Conservation (phyloP, 1,140 invertebrate genomes). For the Caenorhabditis brenneri region DNA sequence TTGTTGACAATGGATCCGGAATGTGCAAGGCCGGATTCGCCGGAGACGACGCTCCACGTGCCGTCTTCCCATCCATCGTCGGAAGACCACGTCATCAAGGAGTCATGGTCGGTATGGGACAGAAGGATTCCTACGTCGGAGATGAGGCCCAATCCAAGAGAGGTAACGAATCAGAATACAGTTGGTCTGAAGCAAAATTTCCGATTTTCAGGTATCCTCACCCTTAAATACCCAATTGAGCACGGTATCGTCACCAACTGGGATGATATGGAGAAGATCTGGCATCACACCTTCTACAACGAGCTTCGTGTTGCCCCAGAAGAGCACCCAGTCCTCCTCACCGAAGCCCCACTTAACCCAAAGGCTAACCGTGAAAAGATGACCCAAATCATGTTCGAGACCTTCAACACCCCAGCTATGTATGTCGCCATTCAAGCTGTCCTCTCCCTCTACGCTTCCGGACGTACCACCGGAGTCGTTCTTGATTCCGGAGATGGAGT, state of each 20-base stretch:
- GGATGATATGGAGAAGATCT: slow-evolving; percentile 97
- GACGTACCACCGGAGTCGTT: slow-evolving; percentile 70
- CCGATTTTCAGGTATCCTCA: slow-evolving; percentile 77
- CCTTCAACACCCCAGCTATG: slow-evolving; percentile 75
- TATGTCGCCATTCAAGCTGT: slow-evolving; percentile 72
- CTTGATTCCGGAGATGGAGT: slow-evolving; percentile 71
- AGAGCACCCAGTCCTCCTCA: slow-evolving; percentile 88
- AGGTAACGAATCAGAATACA: slow-evolving; percentile 62
- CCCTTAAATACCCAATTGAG: slow-evolving; percentile 93
- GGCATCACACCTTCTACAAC: slow-evolving; percentile 95
- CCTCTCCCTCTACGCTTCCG: slow-evolving; percentile 71
- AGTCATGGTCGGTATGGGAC: slow-evolving; percentile 73
- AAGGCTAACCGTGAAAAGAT: slow-evolving; percentile 91
- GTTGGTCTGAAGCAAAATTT: neutral
- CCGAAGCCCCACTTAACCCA: slow-evolving; percentile 89
- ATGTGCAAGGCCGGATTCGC: slow-evolving; percentile 81
- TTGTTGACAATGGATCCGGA: slow-evolving; percentile 87
- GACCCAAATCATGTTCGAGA: slow-evolving; percentile 94
- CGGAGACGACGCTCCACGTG: slow-evolving; percentile 77
- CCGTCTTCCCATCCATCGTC: slow-evolving; percentile 76
- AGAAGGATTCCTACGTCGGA: slow-evolving; percentile 74
- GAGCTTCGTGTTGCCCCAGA: slow-evolving; percentile 90
- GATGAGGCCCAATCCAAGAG: slow-evolving; percentile 71
- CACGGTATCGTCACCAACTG: slow-evolving; percentile 93
- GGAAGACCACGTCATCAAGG: slow-evolving; percentile 75